phyloP scores from a whole-genome alignment of 2,888 invertebrate genomes.

The Drosophila limbata region DNA sequence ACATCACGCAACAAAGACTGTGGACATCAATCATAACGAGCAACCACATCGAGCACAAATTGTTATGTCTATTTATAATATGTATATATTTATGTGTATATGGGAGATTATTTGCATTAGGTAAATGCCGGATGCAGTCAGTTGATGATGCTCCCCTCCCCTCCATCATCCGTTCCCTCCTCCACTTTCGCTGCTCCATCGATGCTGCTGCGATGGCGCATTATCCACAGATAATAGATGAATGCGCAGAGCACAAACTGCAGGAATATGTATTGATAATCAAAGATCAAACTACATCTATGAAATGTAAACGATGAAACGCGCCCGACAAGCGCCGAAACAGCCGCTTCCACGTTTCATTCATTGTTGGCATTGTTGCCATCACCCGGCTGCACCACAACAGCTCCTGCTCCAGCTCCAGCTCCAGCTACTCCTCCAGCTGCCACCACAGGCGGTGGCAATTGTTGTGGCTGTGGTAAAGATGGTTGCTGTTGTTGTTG shows the following conservation, averaged over 20 bases:
- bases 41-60: constrained; percentile 70
- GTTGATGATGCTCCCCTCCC: background rate
- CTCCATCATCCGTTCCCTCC: background rate
- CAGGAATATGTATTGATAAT: constrained; percentile 74
- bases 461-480: constrained; percentile 16
- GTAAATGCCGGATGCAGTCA: constrained; percentile 73
- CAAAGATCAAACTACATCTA: constrained; percentile 69
- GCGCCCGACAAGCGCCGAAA: constrained; percentile 81
- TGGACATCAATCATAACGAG: constrained; percentile 33
- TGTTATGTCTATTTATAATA: constrained; percentile 11
- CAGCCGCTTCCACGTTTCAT: constrained; percentile 83
- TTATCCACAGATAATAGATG: constrained; percentile 68
- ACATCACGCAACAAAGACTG: constrained; percentile 12
- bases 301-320: constrained; percentile 75
- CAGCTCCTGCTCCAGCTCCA: constrained; percentile 18
- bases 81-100: constrained; percentile 24
- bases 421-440: constrained; percentile 18
- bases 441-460: constrained; percentile 34
- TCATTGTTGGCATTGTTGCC: constrained; percentile 73
- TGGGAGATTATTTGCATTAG: constrained; percentile 71
- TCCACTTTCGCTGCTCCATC: background rate
- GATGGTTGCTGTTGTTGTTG: constrained; percentile 18
- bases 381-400: constrained; percentile 44
- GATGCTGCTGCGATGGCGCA: constrained; percentile 44
- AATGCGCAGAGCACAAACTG: constrained; percentile 72